Conservation (phyloP, 2,888 invertebrate genomes). For the Mactromeris polynyma region DNA sequence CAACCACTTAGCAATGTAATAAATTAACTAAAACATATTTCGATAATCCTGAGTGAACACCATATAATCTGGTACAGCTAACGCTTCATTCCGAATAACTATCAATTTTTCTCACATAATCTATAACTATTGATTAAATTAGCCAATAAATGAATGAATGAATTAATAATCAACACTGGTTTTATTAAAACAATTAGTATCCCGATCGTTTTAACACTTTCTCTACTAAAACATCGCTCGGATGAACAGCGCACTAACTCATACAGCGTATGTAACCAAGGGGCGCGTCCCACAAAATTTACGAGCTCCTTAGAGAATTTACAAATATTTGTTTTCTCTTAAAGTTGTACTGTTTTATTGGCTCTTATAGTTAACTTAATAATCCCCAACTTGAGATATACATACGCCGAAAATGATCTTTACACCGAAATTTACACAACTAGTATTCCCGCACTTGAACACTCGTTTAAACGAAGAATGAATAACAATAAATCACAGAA, state of each 20-base stretch:
- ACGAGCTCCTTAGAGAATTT: not conserved
- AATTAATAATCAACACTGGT: not conserved
- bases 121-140: not conserved
- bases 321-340: not conserved
- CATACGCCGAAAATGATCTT: not conserved
- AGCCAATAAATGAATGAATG: too few relatives aligned
- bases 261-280: not conserved
- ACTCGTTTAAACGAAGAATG: too few relatives aligned
- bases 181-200: not conserved
- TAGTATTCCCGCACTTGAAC: too few relatives aligned
- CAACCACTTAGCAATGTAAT: too few relatives aligned
- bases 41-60: too few relatives aligned
- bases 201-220: not conserved
- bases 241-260: not conserved
- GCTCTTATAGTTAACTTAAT: not conserved
- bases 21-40: too few relatives aligned
- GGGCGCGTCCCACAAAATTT: slow-evolving; percentile 13
- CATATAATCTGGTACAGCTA: not conserved
- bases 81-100: not conserved
- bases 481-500: too few relatives aligned
- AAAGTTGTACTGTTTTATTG: not conserved
- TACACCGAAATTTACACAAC: too few relatives aligned
- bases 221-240: not conserved
- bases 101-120: not conserved
- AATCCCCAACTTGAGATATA: not conserved